Evolutionary conservation across 2,888 invertebrate genomes (phyloP).

Genomic region (Chaitophorus viminalis): DNA sequence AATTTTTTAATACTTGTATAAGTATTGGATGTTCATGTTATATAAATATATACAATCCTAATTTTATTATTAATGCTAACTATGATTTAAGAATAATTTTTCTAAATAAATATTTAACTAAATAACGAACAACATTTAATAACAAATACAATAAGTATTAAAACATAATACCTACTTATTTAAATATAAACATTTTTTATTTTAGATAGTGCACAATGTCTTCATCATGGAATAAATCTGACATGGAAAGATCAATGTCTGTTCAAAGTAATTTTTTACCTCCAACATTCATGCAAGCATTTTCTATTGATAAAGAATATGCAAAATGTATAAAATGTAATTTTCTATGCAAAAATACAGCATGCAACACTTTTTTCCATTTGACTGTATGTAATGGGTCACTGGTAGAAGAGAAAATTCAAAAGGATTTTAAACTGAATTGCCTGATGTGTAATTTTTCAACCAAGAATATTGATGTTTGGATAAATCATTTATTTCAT

Average conservation of each 20-base stretch:
- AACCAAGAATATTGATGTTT: neutral
- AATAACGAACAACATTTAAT: neutral
- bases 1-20: no score
- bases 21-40: no score
- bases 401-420: neutral
- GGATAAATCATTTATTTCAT: slow-evolving; percentile 28
- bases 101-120: no score
- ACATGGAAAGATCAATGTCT: no score
- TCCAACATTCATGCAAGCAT: neutral
- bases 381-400: slow-evolving; percentile 7
- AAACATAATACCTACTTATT: neutral
- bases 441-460: slow-evolving; percentile 19
- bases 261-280: neutral
- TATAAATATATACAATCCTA: no score
- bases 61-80: no score
- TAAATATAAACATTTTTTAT: neutral
- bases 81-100: no score
- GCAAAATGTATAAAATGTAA: slow-evolving; percentile 23
- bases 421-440: neutral
- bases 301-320: slow-evolving; percentile 1
- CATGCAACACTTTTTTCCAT: slow-evolving; percentile 10
- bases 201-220: neutral
- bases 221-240: neutral
- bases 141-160: neutral
- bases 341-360: neutral